phyloP scores from a whole-genome alignment of 2,888 invertebrate species.

The Synanthedon formicaeformis region DNA sequence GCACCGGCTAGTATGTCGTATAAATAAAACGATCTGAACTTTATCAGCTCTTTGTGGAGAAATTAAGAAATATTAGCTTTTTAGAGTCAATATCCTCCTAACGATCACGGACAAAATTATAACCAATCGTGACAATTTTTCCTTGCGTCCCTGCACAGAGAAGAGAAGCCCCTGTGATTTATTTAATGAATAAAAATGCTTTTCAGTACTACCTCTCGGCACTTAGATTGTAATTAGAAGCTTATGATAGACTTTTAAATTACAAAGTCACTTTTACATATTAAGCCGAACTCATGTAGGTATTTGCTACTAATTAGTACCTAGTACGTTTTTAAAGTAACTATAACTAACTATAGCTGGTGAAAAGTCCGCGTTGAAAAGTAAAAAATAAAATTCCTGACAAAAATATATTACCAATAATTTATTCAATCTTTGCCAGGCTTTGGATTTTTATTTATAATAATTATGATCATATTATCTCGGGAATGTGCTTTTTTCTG shows the following conservation, averaged over 20 bases:
- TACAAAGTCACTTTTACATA: conserved; percentile 17
- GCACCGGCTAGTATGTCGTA: no score
- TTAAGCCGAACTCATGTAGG: conserved; percentile 5
- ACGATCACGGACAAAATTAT: conserved; percentile 66
- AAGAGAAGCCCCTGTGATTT: conserved; percentile 54
- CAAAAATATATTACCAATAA: no score
- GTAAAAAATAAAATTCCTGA: no score
- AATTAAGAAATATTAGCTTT: conserved; percentile 65
- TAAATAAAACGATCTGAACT: not conserved
- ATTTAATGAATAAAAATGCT: conserved; percentile 70
- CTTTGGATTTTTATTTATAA: no score
- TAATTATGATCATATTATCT: no score
- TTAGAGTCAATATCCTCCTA: conserved; percentile 46
- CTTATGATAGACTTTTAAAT: conserved; percentile 45
- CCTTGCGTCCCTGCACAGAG: conserved; percentile 40
- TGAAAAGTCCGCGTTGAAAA: no score
- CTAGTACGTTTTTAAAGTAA: not conserved
- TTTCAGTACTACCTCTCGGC: conserved; percentile 23
- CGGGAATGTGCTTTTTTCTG: no score
- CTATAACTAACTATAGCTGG: not conserved
- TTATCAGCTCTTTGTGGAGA: conserved; percentile 10
- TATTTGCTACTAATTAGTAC: not conserved
- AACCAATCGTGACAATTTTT: conserved; percentile 64
- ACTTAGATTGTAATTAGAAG: conserved; percentile 58
- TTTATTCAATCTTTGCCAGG: no score